A percentile compares a stretch with the other conserved stretches of the same genome.
Conservation (phyloP, 2,888 invertebrate species). For the Acanthosepion pharaonis region DNA sequence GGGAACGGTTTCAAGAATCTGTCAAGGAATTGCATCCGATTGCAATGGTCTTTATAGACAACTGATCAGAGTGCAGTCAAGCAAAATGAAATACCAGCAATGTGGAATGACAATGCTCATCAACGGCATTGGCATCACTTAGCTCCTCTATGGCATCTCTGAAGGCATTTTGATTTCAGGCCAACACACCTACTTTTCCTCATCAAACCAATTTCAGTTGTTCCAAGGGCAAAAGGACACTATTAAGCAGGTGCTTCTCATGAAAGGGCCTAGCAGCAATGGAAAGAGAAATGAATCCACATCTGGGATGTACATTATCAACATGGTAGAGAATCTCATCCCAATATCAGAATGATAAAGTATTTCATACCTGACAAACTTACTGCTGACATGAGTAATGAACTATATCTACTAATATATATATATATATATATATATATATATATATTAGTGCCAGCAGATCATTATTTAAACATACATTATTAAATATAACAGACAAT, state of each 20-base stretch:
- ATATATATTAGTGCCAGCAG: too few relatives aligned
- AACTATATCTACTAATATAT: too few relatives aligned
- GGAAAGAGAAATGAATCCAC: neutral
- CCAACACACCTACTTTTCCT: neutral
- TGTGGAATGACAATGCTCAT: neutral
- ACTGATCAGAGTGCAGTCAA: neutral
- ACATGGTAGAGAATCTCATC: neutral
- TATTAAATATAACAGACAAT: too few relatives aligned
- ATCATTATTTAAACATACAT: too few relatives aligned
- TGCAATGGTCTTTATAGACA: neutral
- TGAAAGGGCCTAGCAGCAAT: neutral
- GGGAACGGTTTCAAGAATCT: neutral
- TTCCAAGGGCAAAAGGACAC: conserved; percentile 15
- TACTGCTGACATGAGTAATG: too few relatives aligned
- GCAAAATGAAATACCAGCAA: neutral
- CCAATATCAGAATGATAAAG: neutral
- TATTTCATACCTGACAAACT: too few relatives aligned
- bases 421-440: too few relatives aligned
- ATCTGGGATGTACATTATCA: neutral
- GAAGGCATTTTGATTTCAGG: neutral
- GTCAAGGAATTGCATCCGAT: neutral
- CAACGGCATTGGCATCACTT: neutral
- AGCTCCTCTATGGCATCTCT: neutral
- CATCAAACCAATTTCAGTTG: neutral
- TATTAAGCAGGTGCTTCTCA: neutral